Evolutionary conservation across 2,888 invertebrate species (phyloP).

Genomic region (Amblyjoppa fuscipennis): DNA sequence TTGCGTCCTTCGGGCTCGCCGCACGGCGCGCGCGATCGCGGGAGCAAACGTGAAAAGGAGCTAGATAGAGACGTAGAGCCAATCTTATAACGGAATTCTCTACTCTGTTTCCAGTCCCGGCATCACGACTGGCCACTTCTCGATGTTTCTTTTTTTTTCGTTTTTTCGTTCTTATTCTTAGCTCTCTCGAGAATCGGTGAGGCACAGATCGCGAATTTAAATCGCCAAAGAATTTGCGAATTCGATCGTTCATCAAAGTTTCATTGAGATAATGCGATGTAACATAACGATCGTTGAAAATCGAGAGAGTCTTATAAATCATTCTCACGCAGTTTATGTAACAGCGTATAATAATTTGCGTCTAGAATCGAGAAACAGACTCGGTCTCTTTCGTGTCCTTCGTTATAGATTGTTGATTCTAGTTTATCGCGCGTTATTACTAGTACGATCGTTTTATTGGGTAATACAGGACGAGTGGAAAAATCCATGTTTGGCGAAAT

Average conservation of each 20-base stretch:
- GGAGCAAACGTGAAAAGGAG: slow-evolving; percentile 60
- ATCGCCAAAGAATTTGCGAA: slow-evolving; percentile 7
- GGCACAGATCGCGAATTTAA: slow-evolving; percentile 11
- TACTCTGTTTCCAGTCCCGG: slow-evolving; percentile 24
- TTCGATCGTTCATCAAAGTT: slow-evolving; percentile 12
- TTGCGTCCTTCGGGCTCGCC: slow-evolving; percentile 73
- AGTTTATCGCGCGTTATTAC: slow-evolving; percentile 6
- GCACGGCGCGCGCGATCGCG: slow-evolving; percentile 61
- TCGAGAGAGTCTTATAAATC: slow-evolving; percentile 12
- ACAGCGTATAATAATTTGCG: slow-evolving; percentile 5
- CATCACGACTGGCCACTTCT: slow-evolving; percentile 11
- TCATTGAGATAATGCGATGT: background rate
- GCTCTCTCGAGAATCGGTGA: slow-evolving; percentile 24
- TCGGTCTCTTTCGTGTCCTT: slow-evolving; percentile 18
- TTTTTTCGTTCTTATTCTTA: slow-evolving; percentile 11
- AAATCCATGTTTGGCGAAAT: slow-evolving; percentile 32
- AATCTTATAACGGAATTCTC: slow-evolving; percentile 77
- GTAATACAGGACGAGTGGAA: background rate
- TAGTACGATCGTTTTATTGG: slow-evolving; percentile 34
- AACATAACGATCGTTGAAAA: background rate
- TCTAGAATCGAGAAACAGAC: slow-evolving; percentile 13
- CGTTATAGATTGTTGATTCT: slow-evolving; percentile 20
- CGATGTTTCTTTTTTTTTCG: slow-evolving; percentile 1
- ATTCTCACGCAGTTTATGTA: slow-evolving; percentile 5
- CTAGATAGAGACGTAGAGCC: slow-evolving; percentile 81